Percentiles rank a stretch among this genome's conserved stretches.
Conservation (phyloP, 1,140 invertebrate species). For the Lucilia sericata region DNA sequence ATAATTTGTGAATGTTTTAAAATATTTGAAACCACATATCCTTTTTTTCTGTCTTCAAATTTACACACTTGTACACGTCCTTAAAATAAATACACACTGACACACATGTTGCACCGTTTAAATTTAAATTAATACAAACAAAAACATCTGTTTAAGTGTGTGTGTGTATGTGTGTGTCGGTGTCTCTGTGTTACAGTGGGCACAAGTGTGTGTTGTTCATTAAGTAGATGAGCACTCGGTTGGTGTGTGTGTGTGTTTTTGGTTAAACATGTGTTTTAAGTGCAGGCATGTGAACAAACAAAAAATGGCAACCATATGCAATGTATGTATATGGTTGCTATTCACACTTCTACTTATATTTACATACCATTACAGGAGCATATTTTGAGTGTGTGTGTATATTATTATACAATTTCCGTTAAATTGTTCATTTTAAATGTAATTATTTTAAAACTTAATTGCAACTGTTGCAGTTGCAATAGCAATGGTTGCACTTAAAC, state of each 20-base stretch:
- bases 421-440: constrained; percentile 35
- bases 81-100: too few relatives aligned
- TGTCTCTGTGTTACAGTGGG: not conserved
- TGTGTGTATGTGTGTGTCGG: not conserved
- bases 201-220: not conserved
- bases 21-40: not conserved
- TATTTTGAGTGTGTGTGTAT: not conserved
- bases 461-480: constrained; percentile 33
- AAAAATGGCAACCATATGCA: not conserved
- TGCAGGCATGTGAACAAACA: not conserved
- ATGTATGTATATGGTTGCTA: too few relatives aligned
- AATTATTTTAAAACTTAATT: constrained; percentile 41
- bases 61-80: constrained; percentile 30
- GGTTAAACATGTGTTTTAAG: not conserved
- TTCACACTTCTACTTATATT: not conserved
- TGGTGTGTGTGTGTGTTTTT: not conserved
- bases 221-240: not conserved
- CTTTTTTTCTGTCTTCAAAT: constrained; percentile 28
- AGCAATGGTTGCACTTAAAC: not conserved
- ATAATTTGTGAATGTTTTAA: too few relatives aligned
- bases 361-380: not conserved
- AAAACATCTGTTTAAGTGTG: not conserved
- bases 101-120: constrained; percentile 19
- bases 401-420: constrained; percentile 9
- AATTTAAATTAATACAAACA: constrained; percentile 20